Base-by-base conservation (phyloP, 2,113 vertebrate genomes). In the Dipodomys spectabilis region DNA sequence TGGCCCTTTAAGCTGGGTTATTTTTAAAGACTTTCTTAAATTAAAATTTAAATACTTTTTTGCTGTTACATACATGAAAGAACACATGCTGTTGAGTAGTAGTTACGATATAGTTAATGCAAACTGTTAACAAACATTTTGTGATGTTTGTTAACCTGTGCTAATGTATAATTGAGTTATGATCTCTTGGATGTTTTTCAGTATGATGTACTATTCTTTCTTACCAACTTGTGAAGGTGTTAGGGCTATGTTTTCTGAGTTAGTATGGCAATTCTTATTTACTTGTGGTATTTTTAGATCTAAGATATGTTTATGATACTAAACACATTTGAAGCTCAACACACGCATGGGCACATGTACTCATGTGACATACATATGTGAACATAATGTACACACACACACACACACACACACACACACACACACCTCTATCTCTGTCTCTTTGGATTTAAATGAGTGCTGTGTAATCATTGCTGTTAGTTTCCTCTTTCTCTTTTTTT, bases 1-100 rank as follows among this genome's bases (percentile, higher is more conserved):
- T 91, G 82, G 5, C 25, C 25, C 28, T 84, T 95, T 81, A 94
- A 90, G 83, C 82, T 95, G 74, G 89, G 79, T 90, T 94, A 82
- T 7, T 30, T 94, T 97, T 94, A 95, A 83, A 65, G 53, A 82
- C 65, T 79, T 23, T 97, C 60, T 95, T 95, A 62, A 97, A 96
- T 83, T 92, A 75, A 0, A 32, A 96, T 90, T 93, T 95, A 96
- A 92, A 95, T 75, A 75, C 80, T 57, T 93, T 86, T 96, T 97
- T 96, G 72, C 94, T 96, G 84, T 97, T 95, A 94, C 49, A 89
- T 94, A 96, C 98, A 98, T 97, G 95, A 98, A 97, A 98, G 98
- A 96, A 97, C 97, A 96, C 89, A 57, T 92, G 94, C 96, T 96
- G 91, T 96, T 97, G 96, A 97, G 97, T 98, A 95, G 88, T 94